Percentiles rank a stretch among this genome's conserved stretches.
phyloP scores from a whole-genome alignment of 2,113 vertebrate species.

The Recurvirostra avosetta region DNA sequence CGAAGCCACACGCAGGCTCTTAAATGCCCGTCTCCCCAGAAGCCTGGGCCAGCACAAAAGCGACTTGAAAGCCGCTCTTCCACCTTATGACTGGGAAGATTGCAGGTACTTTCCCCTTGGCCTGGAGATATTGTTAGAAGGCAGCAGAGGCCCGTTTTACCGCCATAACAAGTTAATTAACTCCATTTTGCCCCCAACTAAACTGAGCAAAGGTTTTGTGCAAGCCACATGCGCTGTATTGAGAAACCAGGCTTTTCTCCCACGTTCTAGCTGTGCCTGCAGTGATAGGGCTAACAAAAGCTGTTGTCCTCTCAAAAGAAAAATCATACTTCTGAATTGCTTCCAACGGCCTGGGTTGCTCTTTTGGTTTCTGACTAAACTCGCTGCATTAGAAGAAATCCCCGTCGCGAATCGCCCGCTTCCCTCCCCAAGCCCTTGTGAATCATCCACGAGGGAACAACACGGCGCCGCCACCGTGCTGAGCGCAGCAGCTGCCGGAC shows the following conservation, averaged over 20 bases:
- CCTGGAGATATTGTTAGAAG: constrained; percentile 43
- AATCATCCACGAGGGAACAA: constrained; percentile 16
- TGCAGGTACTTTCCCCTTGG: constrained; percentile 41
- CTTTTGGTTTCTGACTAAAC: constrained; percentile 26
- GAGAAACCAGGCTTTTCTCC: constrained; percentile 30
- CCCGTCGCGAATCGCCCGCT: background rate
- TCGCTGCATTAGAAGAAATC: constrained; percentile 1
- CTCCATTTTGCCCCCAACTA: background rate
- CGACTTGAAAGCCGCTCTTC: background rate
- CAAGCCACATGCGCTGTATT: background rate
- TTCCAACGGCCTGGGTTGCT: constrained; percentile 33
- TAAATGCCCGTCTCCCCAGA: background rate
- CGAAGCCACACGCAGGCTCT: background rate
- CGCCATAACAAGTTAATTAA: background rate
- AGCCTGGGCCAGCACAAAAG: background rate
- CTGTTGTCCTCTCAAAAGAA: background rate
- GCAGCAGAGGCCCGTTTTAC: background rate
- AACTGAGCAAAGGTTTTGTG: background rate
- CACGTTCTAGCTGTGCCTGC: background rate
- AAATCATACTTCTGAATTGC: constrained; percentile 17
- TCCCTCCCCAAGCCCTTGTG: background rate
- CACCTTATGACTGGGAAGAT: background rate
- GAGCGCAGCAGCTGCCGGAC: constrained; percentile 14
- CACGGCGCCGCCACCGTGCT: background rate
- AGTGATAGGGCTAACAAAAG: constrained; percentile 10